Percentiles rank a stretch among this genome's conserved stretches.
Conservation (phyloP, 2,888 invertebrate species). For the Trilocha varians region DNA sequence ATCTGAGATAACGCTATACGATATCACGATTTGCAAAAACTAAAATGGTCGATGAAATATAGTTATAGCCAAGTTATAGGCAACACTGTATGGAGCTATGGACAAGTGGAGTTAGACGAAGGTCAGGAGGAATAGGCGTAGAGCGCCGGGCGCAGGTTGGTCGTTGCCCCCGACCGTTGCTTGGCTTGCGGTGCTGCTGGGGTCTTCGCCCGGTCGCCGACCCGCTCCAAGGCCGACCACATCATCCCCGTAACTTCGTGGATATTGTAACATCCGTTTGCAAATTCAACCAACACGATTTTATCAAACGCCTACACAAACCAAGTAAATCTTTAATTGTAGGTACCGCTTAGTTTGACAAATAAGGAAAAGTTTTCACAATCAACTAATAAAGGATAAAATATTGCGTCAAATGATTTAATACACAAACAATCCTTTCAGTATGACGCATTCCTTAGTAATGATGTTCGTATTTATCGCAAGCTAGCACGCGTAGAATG, state of each 20-base stretch:
- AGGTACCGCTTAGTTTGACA: too few species aligned
- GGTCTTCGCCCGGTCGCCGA: conserved; percentile 73
- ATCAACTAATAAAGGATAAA: conserved; percentile 12
- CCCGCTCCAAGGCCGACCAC: conserved; percentile 69
- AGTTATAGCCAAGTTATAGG: conserved; percentile 23
- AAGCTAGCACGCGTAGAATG: conserved; percentile 31
- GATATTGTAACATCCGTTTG: conserved; percentile 44
- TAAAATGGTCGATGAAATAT: conserved; percentile 14
- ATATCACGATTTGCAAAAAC: conserved; percentile 12
- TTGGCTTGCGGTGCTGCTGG: conserved; percentile 65
- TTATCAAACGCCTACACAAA: too few species aligned
- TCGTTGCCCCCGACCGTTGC: conserved; percentile 72
- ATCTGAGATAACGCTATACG: conserved; percentile 3
- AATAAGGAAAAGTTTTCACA: background rate
- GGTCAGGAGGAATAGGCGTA: conserved; percentile 47
- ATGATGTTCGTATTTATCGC: conserved; percentile 33
- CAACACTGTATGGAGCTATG: conserved; percentile 21
- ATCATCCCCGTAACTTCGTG: conserved; percentile 60
- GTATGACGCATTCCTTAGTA: conserved; percentile 33
- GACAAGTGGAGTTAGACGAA: conserved; percentile 21
- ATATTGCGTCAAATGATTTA: background rate
- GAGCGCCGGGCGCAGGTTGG: conserved; percentile 48
- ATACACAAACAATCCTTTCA: conserved; percentile 21
- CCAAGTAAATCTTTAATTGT: too few species aligned
- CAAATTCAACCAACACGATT: conserved; percentile 13